A percentile compares a stretch with the other conserved stretches of the same genome.
Evolutionary conservation across 2,888 invertebrate species (phyloP).

Genomic region (Bombylius discolor): DNA sequence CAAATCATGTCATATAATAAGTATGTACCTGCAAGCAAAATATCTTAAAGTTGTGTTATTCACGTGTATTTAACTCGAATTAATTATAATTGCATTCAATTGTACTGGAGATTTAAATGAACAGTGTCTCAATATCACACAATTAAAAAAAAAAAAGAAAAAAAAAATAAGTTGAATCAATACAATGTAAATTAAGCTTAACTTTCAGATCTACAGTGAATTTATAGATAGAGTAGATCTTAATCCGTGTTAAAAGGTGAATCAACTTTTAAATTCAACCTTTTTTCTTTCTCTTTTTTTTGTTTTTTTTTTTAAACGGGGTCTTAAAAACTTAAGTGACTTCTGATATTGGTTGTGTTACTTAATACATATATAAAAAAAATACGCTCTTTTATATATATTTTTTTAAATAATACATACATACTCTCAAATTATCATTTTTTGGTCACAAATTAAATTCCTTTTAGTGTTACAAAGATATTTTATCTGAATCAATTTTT

Average conservation of each 20-base stretch:
- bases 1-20: too few relatives aligned
- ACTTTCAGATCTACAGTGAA: slow-evolving; percentile 2
- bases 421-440: not conserved
- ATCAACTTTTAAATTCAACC: slow-evolving; percentile 8
- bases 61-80: not conserved
- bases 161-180: not conserved
- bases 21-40: too few relatives aligned
- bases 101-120: not conserved
- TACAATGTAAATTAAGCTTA: slow-evolving; percentile 12
- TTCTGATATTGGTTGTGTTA: too few relatives aligned
- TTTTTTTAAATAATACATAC: not conserved
- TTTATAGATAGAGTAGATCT: slow-evolving; percentile 13
- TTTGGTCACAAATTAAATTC: too few relatives aligned
- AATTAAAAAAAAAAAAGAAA: not conserved
- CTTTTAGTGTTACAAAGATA: too few relatives aligned
- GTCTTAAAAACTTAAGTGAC: not conserved
- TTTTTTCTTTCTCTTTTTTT: not conserved
- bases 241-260: slow-evolving; percentile 14
- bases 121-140: slow-evolving; percentile 5
- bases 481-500: too few relatives aligned
- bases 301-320: not conserved
- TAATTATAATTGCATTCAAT: too few relatives aligned
- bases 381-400: too few relatives aligned
- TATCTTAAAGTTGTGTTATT: not conserved
- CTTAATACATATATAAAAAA: too few relatives aligned